Base-by-base conservation (phyloP, 2,888 invertebrate species). In the Epicampocera succincta region DNA sequence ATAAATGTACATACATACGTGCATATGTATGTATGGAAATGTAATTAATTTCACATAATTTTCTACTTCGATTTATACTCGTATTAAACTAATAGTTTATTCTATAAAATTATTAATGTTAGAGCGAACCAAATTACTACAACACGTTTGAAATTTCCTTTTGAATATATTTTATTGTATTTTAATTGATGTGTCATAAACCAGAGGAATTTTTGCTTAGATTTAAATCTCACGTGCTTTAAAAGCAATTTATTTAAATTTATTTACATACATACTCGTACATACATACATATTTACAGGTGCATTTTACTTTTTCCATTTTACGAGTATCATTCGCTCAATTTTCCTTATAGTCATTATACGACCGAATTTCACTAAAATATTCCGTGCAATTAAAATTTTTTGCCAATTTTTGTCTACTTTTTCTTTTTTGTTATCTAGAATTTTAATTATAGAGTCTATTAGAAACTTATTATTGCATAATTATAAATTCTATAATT, bases 301-400 rank as follows among this genome's bases (percentile, higher is more conserved):
- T 33, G 33, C 33, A 3, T 25, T 3, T 5, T 25, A 25, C 25
- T n/a, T 38, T 40, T 12, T n/a, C 1, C 11, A 15, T 15, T 21
- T 19, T 13, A 40, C 11, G 6, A 33, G 3, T 33, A 33, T 58
- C 13, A 75, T 21, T 58, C 48, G 29, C 42, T n/a, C 29, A 60
- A 50, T 29, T 29, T 19, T 15, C 3, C n/a, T 4, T 50, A 29
- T 54, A 58, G 25, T 56, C 4, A 73, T 54, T 46, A 38, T 33
- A 52, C 11, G 42, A 25, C 15, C 9, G 54, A 46, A 74, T 66
- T 69, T 76, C 0, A 44, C 17, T 46, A 46, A 69, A 76, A 63
- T 63, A 76, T 69, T 76, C 44, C 61, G 25, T 60, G 8, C 40
- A 66, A 58, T 75, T 58, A 65, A 66, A 54, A 25, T 40, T 54